Evolutionary conservation across 2,888 invertebrate species (phyloP).

Genomic region (Rambutsinella grinnellia): DNA sequence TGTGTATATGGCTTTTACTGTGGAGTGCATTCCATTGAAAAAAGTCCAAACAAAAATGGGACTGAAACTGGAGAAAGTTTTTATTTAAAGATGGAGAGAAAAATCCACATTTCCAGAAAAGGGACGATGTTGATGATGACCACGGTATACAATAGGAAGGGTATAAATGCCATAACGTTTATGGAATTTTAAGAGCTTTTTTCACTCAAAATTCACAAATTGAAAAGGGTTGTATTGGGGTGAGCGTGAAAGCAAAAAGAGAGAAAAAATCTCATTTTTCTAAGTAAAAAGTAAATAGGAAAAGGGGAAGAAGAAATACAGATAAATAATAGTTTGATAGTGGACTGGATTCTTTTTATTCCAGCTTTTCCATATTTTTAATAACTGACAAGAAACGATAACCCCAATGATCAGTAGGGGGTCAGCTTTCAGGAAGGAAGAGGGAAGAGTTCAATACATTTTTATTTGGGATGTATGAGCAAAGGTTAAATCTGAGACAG

Average conservation of each 20-base stretch:
- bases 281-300: constrained; percentile 47
- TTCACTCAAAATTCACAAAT: not conserved
- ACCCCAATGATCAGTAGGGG: not conserved
- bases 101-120: not conserved
- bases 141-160: not conserved
- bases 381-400: not conserved
- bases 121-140: not conserved
- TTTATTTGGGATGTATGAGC: not conserved
- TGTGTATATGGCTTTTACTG: not conserved
- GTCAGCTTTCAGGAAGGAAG: not conserved
- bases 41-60: constrained; percentile 9
- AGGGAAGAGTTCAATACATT: not conserved
- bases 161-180: constrained; percentile 23
- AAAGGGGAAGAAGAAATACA: not conserved
- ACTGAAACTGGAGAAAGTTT: constrained; percentile 3
- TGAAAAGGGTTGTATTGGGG: constrained; percentile 15
- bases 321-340: not conserved
- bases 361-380: not conserved
- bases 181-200: constrained; percentile 21
- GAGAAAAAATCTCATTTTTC: constrained; percentile 42
- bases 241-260: constrained; percentile 41
- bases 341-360: constrained; percentile 1
- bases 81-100: constrained; percentile 6
- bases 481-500: not conserved
- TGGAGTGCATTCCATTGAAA: not conserved